Evolutionary conservation across 2,113 vertebrate genomes (phyloP).

Genomic region (Cochlearius cochlearius): DNA sequence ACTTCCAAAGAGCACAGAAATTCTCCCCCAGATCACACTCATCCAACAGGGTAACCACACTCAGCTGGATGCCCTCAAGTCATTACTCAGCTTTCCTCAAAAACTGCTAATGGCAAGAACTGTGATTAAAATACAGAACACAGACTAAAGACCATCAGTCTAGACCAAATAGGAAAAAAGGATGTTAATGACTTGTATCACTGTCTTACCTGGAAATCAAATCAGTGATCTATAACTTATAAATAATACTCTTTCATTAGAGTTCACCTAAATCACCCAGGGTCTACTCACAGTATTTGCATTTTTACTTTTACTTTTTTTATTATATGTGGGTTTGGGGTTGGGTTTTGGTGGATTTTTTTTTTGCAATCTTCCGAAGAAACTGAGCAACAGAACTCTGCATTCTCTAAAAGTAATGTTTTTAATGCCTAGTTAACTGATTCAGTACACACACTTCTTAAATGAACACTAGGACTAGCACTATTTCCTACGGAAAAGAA

Average conservation of each 20-base stretch:
- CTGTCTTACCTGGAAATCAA: not conserved
- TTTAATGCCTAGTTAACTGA: not conserved
- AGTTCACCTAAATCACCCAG: not conserved
- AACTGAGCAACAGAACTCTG: not conserved
- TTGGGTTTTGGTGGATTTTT: no score
- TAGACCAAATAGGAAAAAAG: not conserved
- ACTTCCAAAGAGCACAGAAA: not conserved
- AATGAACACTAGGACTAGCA: not conserved
- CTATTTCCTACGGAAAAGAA: not conserved
- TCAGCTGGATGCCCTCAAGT: not conserved
- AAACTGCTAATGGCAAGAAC: not conserved
- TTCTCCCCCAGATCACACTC: not conserved
- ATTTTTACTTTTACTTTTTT: not conserved
- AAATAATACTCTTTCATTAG: not conserved
- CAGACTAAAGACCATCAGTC: not conserved
- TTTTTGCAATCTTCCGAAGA: not conserved
- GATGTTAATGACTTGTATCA: not conserved
- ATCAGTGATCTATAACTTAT: not conserved
- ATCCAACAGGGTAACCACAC: not conserved
- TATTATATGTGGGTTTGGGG: not conserved
- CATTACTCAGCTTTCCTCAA: not conserved
- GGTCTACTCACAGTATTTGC: not conserved
- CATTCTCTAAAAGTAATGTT: not conserved
- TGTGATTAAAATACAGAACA: not conserved
- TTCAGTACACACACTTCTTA: not conserved